These are phyloP conservation scores for Oophaga sylvatica DNA, from an alignment of 2,797 vertebrate genomes.

Conservation along the genomic window DNA sequence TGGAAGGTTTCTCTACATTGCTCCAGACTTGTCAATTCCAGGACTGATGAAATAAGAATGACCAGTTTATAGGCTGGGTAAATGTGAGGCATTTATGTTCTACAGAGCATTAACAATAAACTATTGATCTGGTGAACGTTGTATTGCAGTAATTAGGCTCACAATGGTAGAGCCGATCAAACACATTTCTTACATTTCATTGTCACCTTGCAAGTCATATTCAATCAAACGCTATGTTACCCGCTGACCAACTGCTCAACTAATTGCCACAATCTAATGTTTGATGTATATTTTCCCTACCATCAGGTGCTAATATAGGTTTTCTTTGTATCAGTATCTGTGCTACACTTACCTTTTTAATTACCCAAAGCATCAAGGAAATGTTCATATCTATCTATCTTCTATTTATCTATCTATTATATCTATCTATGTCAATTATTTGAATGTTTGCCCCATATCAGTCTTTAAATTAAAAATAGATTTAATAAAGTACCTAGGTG, in stretches of 20 bases:
- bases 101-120: conserved; percentile 11
- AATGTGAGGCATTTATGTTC: conserved; percentile 8
- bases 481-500: no score
- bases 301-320: background rate
- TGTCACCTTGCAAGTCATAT: conserved; percentile 20
- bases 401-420: no score
- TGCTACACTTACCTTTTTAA: background rate
- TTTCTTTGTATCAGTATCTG: background rate
- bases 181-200: background rate
- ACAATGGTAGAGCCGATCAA: background rate
- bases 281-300: background rate
- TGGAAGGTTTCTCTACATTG: background rate
- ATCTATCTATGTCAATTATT: background rate
- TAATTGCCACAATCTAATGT: conserved; percentile 6
- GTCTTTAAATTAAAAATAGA: no score
- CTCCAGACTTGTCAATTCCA: background rate
- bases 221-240: conserved; percentile 26
- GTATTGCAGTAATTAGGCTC: conserved; percentile 1
- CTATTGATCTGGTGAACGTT: conserved; percentile 1
- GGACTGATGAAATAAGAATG: background rate
- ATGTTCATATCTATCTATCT: background rate
- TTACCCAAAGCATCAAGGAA: background rate
- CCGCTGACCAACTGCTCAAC: background rate
- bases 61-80: conserved; percentile 15
- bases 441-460: no score